These are phyloP conservation scores for Pammene fasciana DNA, from an alignment of 2,888 invertebrate species.

Conservation along the genomic window DNA sequence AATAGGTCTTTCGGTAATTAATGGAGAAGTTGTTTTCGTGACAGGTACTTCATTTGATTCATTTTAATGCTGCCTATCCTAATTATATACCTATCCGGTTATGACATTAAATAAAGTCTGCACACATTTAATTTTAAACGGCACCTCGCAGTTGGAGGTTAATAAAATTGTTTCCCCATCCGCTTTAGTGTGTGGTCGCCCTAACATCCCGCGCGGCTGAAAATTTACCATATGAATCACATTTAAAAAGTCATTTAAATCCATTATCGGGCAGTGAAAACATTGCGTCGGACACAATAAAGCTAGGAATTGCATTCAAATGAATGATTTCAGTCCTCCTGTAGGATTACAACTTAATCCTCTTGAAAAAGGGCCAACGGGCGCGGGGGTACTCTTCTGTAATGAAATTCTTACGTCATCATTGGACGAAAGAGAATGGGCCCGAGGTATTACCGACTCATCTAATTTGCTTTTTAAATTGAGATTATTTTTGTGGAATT, in stretches of 20 bases:
- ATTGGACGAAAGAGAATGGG: slow-evolving; percentile 55
- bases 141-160: slow-evolving; percentile 34
- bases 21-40: slow-evolving; percentile 20
- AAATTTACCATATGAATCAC: slow-evolving; percentile 53
- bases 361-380: slow-evolving; percentile 69
- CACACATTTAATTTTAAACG: slow-evolving; percentile 32
- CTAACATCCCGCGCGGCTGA: slow-evolving; percentile 34
- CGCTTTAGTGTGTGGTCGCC: slow-evolving; percentile 35
- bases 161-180: slow-evolving; percentile 39
- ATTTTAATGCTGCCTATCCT: slow-evolving; percentile 20
- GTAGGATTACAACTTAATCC: slow-evolving; percentile 81
- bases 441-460: slow-evolving; percentile 66
- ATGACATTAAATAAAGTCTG: slow-evolving; percentile 36
- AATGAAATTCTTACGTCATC: slow-evolving; percentile 79
- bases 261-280: slow-evolving; percentile 59
- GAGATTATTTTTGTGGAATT: slow-evolving; percentile 57
- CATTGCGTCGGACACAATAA: slow-evolving; percentile 68
- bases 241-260: slow-evolving; percentile 66
- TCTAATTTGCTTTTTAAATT: slow-evolving; percentile 59
- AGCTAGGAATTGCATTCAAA: slow-evolving; percentile 77
- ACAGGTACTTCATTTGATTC: slow-evolving; percentile 30
- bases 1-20: slow-evolving; percentile 16
- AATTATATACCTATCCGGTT: slow-evolving; percentile 21
- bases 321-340: slow-evolving; percentile 79
- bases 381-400: slow-evolving; percentile 55